Conservation (phyloP, 1,140 invertebrate genomes). For the Geopemphigus sp. region DNA sequence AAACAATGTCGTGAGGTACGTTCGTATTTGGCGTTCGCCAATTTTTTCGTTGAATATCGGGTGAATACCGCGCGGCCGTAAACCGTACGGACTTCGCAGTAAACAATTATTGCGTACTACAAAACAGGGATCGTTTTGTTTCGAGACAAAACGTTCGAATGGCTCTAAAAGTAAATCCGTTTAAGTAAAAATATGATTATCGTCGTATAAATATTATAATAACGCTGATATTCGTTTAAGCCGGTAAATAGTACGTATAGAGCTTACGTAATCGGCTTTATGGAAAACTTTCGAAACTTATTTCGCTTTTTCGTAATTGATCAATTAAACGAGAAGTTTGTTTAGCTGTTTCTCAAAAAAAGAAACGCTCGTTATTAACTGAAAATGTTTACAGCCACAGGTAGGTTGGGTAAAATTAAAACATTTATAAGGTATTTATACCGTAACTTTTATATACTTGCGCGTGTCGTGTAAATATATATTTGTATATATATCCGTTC, state of each 20-base stretch:
- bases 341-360: not conserved
- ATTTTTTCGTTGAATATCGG: no score
- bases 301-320: not conserved
- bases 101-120: no score
- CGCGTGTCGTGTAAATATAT: no score
- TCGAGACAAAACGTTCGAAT: not conserved
- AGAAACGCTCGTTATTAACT: not conserved
- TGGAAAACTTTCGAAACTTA: not conserved
- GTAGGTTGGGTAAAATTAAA: not conserved
- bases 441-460: no score
- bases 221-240: constrained; percentile 3
- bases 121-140: no score
- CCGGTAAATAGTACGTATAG: not conserved
- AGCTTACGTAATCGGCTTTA: not conserved
- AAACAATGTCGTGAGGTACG: no score
- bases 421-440: not conserved
- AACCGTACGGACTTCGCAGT: no score
- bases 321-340: constrained; percentile 1
- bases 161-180: not conserved
- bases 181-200: constrained; percentile 3
- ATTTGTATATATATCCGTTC: no score
- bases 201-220: not conserved
- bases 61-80: no score
- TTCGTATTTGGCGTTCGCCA: no score
- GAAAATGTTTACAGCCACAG: not conserved